Base-by-base conservation (phyloP, 2,113 vertebrate genomes). In the Osmerus mordax region DNA sequence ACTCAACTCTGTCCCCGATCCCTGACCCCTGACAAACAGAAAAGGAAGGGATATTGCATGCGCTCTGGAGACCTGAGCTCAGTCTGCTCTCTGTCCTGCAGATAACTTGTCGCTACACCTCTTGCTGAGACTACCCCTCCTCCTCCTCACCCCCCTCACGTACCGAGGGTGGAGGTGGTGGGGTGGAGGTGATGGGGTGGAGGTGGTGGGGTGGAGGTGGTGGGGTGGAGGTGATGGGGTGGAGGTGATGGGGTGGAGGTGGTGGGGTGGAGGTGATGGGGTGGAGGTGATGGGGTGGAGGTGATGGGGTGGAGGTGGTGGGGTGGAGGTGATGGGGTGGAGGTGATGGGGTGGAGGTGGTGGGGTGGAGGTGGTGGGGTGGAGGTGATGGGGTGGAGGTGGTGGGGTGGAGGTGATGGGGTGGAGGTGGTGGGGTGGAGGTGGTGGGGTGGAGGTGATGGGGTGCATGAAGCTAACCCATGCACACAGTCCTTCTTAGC, bases 11-110 rank as follows among this genome's bases (percentile, higher is more conserved):
- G 74, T 82, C 86, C 80, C 83, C 83, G 85, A 84, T 78, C 77
- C 76, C 78, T 84, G 74, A 74, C 74, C 63, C 47, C 41, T 70
- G 69, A 68, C 72, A 71, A 65, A 64, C 53, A 66, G 59, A 77
- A 84, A 86, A 69, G 54, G 69, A 69, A 51, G 64, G 65, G 76
- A 82, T 84, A 87, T 84, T 88, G 87, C 84, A 86, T 85, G 87
- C 82, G 80, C 81, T 75, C 75, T 78, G 68, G 67, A 82, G 81
- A 69, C 73, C 19, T 18, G 70, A 18, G 79, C 69, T 69, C 80
- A 36, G 32, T 36, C 64, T 70, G 78, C 82, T 75, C 83, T 83
- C 72, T 83, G 79, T 79, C 77, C 84, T 77, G 84, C 83, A 87
- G 78, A 83, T 80, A 83, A 85, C 54, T 69, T 74, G 19, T 65